A percentile compares a stretch with the other conserved stretches of the same genome.
phyloP scores from a whole-genome alignment of 2,113 vertebrate species.

The Eupsittula cactorum region DNA sequence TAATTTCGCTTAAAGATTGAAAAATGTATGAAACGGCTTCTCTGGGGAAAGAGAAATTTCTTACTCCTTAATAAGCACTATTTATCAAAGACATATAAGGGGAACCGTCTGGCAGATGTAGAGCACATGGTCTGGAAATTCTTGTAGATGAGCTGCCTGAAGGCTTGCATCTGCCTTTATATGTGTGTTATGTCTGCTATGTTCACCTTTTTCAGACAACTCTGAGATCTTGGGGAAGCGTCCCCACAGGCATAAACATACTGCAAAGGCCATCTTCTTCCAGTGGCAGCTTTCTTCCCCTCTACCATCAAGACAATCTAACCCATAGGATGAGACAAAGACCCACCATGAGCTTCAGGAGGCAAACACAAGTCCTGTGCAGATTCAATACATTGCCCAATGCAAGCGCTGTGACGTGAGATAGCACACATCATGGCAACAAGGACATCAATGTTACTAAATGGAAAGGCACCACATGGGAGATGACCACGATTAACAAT shows the following conservation, averaged over 20 bases:
- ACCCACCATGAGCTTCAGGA: neutral
- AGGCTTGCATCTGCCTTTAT: neutral
- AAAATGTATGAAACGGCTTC: conserved; percentile 41
- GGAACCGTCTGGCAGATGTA: neutral
- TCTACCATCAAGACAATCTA: neutral
- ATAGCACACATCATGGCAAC: neutral
- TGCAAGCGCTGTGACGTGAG: neutral
- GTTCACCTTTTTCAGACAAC: neutral
- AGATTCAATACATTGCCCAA: neutral
- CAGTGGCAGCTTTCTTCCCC: neutral
- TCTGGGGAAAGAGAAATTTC: conserved; percentile 37
- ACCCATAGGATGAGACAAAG: neutral
- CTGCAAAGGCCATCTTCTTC: neutral
- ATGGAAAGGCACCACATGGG: rapidly evolving
- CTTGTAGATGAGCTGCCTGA: neutral
- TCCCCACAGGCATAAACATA: neutral
- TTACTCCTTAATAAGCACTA: conserved; percentile 53
- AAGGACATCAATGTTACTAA: neutral
- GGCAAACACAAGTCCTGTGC: too few relatives aligned
- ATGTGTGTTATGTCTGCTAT: neutral
- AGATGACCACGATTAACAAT: neutral
- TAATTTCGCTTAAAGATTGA: conserved; percentile 41
- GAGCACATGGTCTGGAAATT: neutral
- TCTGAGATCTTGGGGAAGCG: neutral
- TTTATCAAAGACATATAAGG: conserved; percentile 53